These are phyloP conservation scores for Zosterops borbonicus DNA, from an alignment of 2,113 vertebrate species.

Conservation along the genomic window DNA sequence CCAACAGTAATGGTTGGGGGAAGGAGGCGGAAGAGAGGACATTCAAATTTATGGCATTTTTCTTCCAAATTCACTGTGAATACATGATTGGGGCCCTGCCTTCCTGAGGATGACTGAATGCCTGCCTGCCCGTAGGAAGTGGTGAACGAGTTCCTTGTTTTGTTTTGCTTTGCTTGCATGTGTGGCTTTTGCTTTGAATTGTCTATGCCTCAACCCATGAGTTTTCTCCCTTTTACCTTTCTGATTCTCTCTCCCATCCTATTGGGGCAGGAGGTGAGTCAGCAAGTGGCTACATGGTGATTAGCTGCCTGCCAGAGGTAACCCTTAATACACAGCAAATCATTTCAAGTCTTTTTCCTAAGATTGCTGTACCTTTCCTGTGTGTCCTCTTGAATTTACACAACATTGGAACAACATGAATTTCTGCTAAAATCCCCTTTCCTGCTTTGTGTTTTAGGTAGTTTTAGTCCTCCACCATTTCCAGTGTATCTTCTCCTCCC, in stretches of 20 bases:
- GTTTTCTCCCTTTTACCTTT: neutral
- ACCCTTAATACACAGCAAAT: neutral
- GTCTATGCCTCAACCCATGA: neutral
- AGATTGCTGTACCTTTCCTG: neutral
- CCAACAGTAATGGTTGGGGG: neutral
- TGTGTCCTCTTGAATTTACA: neutral
- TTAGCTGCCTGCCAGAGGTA: neutral
- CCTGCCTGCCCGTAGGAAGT: neutral
- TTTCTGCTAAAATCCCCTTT: neutral
- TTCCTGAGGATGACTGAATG: neutral
- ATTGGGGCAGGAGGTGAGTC: rapidly evolving
- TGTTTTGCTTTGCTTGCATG: rapidly evolving
- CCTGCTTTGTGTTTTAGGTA: neutral
- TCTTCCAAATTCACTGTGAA: neutral
- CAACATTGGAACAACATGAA: neutral
- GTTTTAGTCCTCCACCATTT: neutral
- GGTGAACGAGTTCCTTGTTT: neutral
- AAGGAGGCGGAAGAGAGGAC: neutral
- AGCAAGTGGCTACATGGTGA: neutral
- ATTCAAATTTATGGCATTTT: neutral
- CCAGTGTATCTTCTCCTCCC: neutral
- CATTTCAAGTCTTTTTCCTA: neutral
- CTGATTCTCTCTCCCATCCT: neutral
- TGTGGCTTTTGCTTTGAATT: neutral
- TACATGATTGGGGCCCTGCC: rapidly evolving